Conservation (phyloP, 2,797 vertebrate genomes). For the Sparus aurata region DNA sequence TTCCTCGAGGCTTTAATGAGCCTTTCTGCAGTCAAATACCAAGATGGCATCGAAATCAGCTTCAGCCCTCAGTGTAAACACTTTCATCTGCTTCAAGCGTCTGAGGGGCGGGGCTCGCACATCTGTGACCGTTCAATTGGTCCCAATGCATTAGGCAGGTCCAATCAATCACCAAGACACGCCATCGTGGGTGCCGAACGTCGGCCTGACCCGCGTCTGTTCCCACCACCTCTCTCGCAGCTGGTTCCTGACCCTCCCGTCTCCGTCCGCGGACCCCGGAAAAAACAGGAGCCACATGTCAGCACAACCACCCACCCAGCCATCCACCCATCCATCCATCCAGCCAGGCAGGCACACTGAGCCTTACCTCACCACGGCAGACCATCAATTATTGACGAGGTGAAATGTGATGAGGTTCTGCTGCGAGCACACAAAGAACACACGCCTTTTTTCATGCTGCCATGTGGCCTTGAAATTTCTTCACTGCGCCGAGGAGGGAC, state of each 20-base stretch:
- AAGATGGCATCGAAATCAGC: conserved; percentile 23
- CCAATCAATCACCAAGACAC: conserved; percentile 67
- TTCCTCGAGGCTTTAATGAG: conserved; percentile 17
- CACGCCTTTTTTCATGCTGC: conserved; percentile 24
- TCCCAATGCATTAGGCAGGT: conserved; percentile 59
- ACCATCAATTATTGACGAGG: conserved; percentile 82
- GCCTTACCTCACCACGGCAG: conserved; percentile 72
- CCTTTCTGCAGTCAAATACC: conserved; percentile 20
- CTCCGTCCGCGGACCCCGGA: conserved; percentile 39
- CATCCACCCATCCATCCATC: conserved; percentile 34
- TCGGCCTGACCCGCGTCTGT: conserved; percentile 42
- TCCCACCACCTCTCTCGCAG: conserved; percentile 60
- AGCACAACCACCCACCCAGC: conserved; percentile 47
- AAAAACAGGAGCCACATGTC: conserved; percentile 78
- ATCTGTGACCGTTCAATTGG: conserved; percentile 76
- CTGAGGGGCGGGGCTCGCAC: conserved; percentile 51
- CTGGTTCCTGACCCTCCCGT: conserved; percentile 71
- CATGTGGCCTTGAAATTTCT: conserved; percentile 38
- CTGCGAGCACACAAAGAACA: conserved; percentile 73
- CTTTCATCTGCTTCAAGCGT: conserved; percentile 39
- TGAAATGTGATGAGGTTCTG: conserved; percentile 79
- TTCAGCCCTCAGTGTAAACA: conserved; percentile 40
- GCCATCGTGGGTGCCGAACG: conserved; percentile 12
- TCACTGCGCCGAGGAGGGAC: not conserved
- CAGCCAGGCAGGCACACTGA: conserved; percentile 60